Evolutionary conservation across 2,797 vertebrate species (phyloP), one percentile per base, ranked within the genome.

Genomic region (Paedocypris micromegethes): DNA sequence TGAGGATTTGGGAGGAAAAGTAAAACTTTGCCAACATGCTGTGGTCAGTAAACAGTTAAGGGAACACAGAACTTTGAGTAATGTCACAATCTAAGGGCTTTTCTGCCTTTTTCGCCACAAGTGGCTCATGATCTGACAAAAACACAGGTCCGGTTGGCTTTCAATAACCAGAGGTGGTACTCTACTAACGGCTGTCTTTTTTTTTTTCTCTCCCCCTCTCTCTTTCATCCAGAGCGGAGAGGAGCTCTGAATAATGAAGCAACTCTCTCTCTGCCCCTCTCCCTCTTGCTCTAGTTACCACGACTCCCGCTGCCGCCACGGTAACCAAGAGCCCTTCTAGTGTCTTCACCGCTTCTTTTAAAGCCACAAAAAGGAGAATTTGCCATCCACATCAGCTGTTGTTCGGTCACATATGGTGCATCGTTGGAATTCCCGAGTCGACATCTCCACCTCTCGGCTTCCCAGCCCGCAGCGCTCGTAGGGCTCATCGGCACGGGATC

Each of bases 381-480:
- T 58, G 75, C 67, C 79, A 77, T 87, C 86, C 90, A 81, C 87
- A 80, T 89, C 95, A 98, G 96, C 94, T 97, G 95, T 92, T 90
- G 86, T 85, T 85, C 87, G 86, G 89, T 92, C 93, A 93, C 94
- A 96, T 93, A 97, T 97, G 94, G 91, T 96, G 91, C 93, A 97
- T 97, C 92, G 92, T 91, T 94, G 88, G 88, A 93, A 94, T 95
- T 94, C 94, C 88, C 89, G 82, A 83, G 90, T 90, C 92, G 89
- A 85, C 87, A 84, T 92, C 91, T 88, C 82, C 76, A 84, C 89
- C 88, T 88, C 85, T 86, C 88, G 79, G 86, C 83, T 88, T 84
- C 84, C 87, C 90, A 90, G 88, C 86, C 77, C 86, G 90, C 83
- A 76, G 82, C 85, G 53, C 82, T 89, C 85, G 85, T 84, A 88